phyloP scores from a whole-genome alignment of 2,797 vertebrate genomes.

The Enteromius unitaeniatus region DNA sequence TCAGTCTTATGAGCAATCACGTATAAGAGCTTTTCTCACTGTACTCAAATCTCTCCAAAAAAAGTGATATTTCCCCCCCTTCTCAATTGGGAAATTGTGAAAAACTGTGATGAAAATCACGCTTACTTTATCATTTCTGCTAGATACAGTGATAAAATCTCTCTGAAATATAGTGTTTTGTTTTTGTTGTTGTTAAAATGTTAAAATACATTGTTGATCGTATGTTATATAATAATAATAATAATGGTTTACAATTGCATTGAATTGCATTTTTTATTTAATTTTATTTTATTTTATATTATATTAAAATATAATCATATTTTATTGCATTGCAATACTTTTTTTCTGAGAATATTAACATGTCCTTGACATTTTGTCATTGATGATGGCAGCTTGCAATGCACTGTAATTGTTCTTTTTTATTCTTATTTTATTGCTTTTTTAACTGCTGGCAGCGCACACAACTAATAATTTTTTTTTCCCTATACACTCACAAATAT shows the following conservation, averaged over 20 bases:
- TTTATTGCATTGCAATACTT: neutral
- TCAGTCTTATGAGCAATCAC: constrained; percentile 35
- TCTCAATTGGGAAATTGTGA: constrained; percentile 10
- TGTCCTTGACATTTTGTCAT: neutral
- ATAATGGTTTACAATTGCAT: neutral
- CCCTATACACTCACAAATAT: neutral
- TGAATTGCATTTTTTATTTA: neutral
- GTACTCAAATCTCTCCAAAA: constrained; percentile 3
- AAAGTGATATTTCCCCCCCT: neutral
- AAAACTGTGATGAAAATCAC: neutral
- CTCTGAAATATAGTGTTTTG: neutral
- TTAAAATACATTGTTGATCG: neutral
- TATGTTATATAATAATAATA: neutral
- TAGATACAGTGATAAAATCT: neutral
- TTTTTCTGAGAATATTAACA: neutral
- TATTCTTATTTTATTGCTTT: neutral
- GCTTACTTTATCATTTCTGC: neutral
- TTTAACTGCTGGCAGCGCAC: neutral
- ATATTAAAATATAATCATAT: too few species aligned
- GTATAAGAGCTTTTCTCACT: constrained; percentile 12
- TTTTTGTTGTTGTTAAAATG: neutral
- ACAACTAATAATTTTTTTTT: neutral
- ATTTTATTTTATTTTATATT: too few species aligned
- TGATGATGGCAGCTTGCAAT: neutral
- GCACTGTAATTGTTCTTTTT: neutral